Percentiles rank a stretch among this genome's conserved stretches.
These are phyloP conservation scores for Anthophora plumipes DNA, from an alignment of 2,888 invertebrate species.

Conservation along the genomic window DNA sequence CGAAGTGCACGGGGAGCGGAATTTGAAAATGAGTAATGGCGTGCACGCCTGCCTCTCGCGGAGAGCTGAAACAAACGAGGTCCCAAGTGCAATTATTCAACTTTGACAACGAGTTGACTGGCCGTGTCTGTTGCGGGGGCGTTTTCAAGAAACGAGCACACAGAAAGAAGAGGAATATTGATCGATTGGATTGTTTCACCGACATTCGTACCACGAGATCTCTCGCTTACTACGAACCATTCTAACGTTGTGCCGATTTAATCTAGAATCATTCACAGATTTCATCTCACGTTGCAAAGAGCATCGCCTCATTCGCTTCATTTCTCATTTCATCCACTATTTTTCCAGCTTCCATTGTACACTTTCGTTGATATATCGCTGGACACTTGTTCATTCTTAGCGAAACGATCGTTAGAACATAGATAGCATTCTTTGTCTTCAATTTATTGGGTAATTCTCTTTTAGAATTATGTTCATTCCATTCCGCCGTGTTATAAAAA, in stretches of 20 bases:
- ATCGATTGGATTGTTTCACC: background rate
- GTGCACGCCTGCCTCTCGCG: background rate
- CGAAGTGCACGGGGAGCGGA: background rate
- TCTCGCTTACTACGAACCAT: background rate
- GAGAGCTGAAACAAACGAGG: slow-evolving; percentile 19
- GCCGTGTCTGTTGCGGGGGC: slow-evolving; percentile 4
- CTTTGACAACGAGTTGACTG: slow-evolving; percentile 35
- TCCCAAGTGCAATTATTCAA: slow-evolving; percentile 27
- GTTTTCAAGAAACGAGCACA: slow-evolving; percentile 12
- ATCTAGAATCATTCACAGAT: too few species aligned
- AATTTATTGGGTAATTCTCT: too few species aligned
- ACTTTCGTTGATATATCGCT: too few species aligned
- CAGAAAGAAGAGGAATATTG: background rate
- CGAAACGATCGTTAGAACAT: too few species aligned
- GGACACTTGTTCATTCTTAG: too few species aligned
- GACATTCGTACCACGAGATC: background rate
- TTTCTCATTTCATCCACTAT: too few species aligned
- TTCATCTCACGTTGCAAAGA: background rate
- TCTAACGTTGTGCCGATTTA: background rate
- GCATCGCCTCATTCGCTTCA: too few species aligned
- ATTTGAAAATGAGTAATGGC: slow-evolving; percentile 28
- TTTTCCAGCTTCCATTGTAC: too few species aligned
- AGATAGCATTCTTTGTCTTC: too few species aligned
- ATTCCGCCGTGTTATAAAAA: too few species aligned
- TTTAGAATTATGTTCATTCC: too few species aligned